Evolutionary conservation across 2,113 vertebrate genomes (phyloP).

Genomic region (Oreochromis aureus): DNA sequence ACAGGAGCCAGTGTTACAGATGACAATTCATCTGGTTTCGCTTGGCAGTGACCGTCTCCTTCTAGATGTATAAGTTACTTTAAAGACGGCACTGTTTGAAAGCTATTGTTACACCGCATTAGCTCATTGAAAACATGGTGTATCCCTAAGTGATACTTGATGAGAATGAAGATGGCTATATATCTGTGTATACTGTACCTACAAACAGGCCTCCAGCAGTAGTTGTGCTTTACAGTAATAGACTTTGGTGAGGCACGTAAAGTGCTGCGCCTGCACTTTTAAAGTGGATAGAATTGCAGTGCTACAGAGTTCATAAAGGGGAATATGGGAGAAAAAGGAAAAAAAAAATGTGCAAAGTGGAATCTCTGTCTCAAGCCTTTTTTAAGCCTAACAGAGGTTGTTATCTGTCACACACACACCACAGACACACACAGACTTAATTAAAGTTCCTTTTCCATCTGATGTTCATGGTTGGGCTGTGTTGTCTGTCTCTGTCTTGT

Average conservation of each 20-base stretch:
- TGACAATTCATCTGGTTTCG: neutral
- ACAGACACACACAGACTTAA: slow-evolving; percentile 40
- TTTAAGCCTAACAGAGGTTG: slow-evolving; percentile 40
- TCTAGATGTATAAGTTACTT: slow-evolving; percentile 14
- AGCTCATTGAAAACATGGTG: slow-evolving; percentile 35
- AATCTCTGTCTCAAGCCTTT: slow-evolving; percentile 35
- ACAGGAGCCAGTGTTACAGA: neutral
- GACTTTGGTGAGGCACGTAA: slow-evolving; percentile 36
- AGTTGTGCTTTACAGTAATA: slow-evolving; percentile 47
- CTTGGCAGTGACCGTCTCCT: slow-evolving; percentile 6
- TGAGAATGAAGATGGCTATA: slow-evolving; percentile 45
- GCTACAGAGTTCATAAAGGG: slow-evolving; percentile 20
- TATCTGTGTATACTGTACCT: slow-evolving; percentile 45
- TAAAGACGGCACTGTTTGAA: slow-evolving; percentile 11
- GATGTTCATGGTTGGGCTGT: slow-evolving; percentile 28
- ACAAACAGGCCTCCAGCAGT: slow-evolving; percentile 53
- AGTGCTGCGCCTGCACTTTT: slow-evolving; percentile 56
- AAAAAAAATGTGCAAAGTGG: slow-evolving; percentile 11
- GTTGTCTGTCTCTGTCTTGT: slow-evolving; percentile 32
- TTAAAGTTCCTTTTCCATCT: slow-evolving; percentile 50
- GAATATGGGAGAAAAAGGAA: slow-evolving; percentile 1
- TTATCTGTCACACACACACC: slow-evolving; percentile 26
- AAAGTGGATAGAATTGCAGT: slow-evolving; percentile 27
- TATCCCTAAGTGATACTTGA: slow-evolving; percentile 59
- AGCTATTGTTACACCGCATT: slow-evolving; percentile 34